Conservation (phyloP, 2,797 vertebrate species). For the Jordanella pulchra region DNA sequence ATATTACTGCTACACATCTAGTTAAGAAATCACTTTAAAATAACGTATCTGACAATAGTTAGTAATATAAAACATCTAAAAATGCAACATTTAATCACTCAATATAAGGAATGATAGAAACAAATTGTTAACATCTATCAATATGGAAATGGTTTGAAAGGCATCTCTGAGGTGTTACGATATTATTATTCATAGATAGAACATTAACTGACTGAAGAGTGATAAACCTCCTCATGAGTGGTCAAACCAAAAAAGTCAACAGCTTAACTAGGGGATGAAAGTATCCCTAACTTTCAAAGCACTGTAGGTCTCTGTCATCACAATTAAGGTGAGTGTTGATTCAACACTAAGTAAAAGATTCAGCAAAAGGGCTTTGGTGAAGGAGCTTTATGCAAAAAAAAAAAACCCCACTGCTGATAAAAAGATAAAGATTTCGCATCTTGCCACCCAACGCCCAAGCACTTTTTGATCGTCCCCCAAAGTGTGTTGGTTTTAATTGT, state of each 20-base stretch:
- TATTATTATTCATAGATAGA: neutral
- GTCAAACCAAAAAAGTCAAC: neutral
- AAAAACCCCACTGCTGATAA: neutral
- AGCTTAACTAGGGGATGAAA: too few relatives aligned
- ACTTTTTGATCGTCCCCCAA: too few relatives aligned
- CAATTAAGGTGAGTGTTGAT: neutral
- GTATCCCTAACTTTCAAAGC: neutral
- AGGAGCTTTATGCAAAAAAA: neutral
- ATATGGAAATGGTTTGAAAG: too few relatives aligned
- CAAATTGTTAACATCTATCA: too few relatives aligned
- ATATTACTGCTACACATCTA: neutral
- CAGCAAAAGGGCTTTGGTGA: neutral
- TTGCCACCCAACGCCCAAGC: too few relatives aligned
- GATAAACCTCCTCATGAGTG: neutral
- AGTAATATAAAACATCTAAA: too few relatives aligned
- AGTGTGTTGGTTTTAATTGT: too few relatives aligned
- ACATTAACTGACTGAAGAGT: neutral
- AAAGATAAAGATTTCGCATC: too few relatives aligned
- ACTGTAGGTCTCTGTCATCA: neutral
- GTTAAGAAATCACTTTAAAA: constrained; percentile 1
- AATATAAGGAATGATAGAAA: too few relatives aligned
- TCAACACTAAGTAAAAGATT: neutral
- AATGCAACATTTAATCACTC: too few relatives aligned
- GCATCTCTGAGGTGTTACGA: too few relatives aligned
- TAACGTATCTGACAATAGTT: neutral